These are phyloP conservation scores for Platynereis dumerilii DNA, from an alignment of 2,888 invertebrate genomes.

Conservation along the genomic window DNA sequence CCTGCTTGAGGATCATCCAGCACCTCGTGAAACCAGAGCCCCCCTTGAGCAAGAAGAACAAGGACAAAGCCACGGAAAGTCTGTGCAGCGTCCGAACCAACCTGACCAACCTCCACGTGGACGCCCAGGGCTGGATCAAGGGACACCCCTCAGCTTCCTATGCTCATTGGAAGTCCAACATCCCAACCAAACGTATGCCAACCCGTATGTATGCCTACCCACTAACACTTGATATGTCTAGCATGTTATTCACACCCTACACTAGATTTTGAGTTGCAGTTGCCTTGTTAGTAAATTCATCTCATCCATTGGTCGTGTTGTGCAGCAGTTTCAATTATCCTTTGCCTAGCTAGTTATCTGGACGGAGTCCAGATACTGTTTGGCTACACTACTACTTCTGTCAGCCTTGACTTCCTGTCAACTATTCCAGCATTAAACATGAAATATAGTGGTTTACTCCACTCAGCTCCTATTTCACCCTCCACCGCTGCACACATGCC, in stretches of 20 bases:
- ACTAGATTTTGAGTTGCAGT: no score
- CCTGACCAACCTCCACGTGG: constrained; percentile 73
- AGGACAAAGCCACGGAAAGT: constrained; percentile 37
- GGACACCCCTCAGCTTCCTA: constrained; percentile 76
- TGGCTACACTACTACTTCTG: no score
- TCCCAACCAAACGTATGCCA: constrained; percentile 63
- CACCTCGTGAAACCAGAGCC: constrained; percentile 67
- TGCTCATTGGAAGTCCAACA: constrained; percentile 74
- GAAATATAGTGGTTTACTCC: no score
- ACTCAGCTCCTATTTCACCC: no score
- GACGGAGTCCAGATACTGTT: no score
- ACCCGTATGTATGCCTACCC: not conserved
- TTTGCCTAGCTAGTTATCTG: no score
- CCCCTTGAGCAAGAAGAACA: constrained; percentile 41
- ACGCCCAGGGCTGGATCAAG: constrained; percentile 77
- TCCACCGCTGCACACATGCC: no score
- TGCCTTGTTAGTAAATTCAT: no score
- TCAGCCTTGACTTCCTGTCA: no score
- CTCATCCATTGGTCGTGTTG: no score
- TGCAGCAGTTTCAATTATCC: no score
- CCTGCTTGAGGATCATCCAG: constrained; percentile 86
- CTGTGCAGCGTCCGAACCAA: constrained; percentile 43
- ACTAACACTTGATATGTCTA: not conserved
- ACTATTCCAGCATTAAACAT: no score
- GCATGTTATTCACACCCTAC: not conserved